A percentile compares a stretch with the other conserved stretches of the same genome.
These are phyloP conservation scores for Eriocheir sinensis DNA, from an alignment of 1,140 invertebrate species.

Conservation along the genomic window DNA sequence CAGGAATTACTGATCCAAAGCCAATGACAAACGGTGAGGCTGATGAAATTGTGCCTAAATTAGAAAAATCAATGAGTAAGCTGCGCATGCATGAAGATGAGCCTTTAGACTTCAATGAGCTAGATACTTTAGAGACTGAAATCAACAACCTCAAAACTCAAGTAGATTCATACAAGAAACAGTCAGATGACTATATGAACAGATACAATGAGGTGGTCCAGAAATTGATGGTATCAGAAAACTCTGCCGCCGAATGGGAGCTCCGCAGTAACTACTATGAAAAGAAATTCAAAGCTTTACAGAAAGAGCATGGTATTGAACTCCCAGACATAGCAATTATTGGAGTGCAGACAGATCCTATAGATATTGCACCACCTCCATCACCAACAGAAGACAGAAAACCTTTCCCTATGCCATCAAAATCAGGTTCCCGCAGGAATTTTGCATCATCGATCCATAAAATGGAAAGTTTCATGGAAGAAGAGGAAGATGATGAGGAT, in stretches of 20 bases:
- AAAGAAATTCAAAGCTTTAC: constrained; percentile 78
- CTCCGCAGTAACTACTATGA: constrained; percentile 75
- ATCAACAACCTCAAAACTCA: constrained; percentile 86
- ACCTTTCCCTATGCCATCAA: constrained; percentile 54
- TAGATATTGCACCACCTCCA: constrained; percentile 59
- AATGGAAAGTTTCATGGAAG: constrained; percentile 78
- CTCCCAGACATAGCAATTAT: constrained; percentile 77
- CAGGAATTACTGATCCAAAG: constrained; percentile 79
- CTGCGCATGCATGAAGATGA: constrained; percentile 88
- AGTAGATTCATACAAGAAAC: constrained; percentile 88
- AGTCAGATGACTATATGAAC: constrained; percentile 90
- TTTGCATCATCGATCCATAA: constrained; percentile 72
- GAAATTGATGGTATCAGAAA: constrained; percentile 88
- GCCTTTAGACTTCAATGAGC: constrained; percentile 82
- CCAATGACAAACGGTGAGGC: constrained; percentile 71
- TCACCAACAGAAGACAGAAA: constrained; percentile 14
- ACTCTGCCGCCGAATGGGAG: constrained; percentile 79
- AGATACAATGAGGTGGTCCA: constrained; percentile 89
- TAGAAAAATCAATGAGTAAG: constrained; percentile 88
- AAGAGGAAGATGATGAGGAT: constrained; percentile 70
- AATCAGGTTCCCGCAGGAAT: constrained; percentile 70
- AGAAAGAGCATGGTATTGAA: constrained; percentile 77
- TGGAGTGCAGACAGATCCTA: constrained; percentile 75
- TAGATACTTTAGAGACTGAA: constrained; percentile 81
- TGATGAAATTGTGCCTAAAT: constrained; percentile 78